Conservation (phyloP, 2,797 vertebrate species). For the Amphiprion clarkii region DNA sequence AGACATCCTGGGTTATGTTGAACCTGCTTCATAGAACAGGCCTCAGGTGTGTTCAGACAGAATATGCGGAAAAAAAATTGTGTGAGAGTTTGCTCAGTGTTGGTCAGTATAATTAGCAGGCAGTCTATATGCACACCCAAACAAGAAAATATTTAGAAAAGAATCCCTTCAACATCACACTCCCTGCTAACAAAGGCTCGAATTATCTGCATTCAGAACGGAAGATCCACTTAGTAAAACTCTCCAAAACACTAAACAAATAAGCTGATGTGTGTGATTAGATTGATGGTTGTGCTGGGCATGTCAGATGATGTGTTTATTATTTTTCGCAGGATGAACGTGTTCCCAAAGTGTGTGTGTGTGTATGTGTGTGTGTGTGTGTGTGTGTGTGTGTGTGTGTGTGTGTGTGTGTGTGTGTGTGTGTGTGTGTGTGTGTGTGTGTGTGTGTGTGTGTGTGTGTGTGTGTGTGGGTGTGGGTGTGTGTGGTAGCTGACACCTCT, state of each 20-base stretch:
- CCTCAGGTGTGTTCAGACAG: not conserved
- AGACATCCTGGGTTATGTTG: no score
- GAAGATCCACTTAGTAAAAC: constrained; percentile 31
- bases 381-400: constrained; percentile 8
- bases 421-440: constrained; percentile 20
- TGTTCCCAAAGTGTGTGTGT: constrained; percentile 22
- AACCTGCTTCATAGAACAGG: no score
- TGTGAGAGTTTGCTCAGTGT: not conserved
- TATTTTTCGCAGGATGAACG: constrained; percentile 4
- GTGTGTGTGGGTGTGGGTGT: constrained; percentile 28
- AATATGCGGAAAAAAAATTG: not conserved
- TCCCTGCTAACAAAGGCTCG: constrained; percentile 3
- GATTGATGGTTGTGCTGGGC: constrained; percentile 16
- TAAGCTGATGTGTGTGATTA: constrained; percentile 42
- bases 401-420: not conserved
- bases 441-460: constrained; percentile 1
- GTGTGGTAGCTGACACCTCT: not conserved
- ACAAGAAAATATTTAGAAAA: not conserved
- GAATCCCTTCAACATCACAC: not conserved
- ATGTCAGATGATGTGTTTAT: constrained; percentile 36
- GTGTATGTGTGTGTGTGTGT: constrained; percentile 5
- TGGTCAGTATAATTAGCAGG: not conserved
- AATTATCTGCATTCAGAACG: constrained; percentile 12
- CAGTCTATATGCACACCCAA: not conserved
- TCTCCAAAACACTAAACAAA: constrained; percentile 31